Percentiles rank a stretch among this genome's conserved stretches.
phyloP scores from a whole-genome alignment of 2,797 vertebrate genomes.

The Basileuterus tristriatus region DNA sequence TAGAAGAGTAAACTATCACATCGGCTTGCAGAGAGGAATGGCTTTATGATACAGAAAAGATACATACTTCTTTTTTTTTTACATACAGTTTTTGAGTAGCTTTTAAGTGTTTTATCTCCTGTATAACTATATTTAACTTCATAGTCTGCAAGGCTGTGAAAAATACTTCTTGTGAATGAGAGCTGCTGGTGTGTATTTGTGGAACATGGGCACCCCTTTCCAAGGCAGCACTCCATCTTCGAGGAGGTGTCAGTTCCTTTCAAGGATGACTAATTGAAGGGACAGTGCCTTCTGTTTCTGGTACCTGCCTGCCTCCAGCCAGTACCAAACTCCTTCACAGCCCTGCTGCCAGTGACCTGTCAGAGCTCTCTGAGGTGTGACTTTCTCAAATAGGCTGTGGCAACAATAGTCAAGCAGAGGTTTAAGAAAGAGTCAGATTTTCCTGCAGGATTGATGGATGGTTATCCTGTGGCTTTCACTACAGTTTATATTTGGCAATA shows the following conservation, averaged over 20 bases:
- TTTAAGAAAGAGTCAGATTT: background rate
- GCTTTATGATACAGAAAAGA: background rate
- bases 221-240: background rate
- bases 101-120: background rate
- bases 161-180: conserved; percentile 8
- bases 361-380: background rate
- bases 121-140: conserved; percentile 34
- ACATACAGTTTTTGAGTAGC: background rate
- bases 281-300: background rate
- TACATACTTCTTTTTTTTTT: background rate
- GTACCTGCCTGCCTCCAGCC: background rate
- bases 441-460: background rate
- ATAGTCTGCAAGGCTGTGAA: conserved; percentile 25
- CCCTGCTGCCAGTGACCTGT: background rate
- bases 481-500: background rate
- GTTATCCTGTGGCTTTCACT: background rate
- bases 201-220: background rate
- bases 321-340: background rate
- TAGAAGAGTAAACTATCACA: background rate
- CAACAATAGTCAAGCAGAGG: background rate
- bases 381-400: background rate
- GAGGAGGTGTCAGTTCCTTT: background rate
- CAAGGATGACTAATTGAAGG: background rate
- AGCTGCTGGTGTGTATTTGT: conserved; percentile 9
- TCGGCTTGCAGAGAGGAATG: background rate